Conservation (phyloP, 2,888 invertebrate species). For the Drosophila algonquin region DNA sequence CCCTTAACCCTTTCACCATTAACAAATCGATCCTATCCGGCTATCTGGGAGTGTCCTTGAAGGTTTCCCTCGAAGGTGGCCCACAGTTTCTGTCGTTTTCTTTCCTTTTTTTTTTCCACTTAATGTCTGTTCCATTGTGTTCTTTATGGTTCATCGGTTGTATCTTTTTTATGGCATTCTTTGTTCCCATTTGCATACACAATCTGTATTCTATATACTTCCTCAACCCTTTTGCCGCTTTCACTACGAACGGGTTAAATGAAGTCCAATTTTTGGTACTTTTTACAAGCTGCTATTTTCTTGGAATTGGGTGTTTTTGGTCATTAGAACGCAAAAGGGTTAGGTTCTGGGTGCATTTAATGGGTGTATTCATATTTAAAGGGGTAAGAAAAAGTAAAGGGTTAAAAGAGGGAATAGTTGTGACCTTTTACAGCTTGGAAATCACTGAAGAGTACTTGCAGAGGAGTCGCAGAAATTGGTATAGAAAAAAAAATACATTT, state of each 20-base stretch:
- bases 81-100: conserved; percentile 12
- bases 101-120: conserved; percentile 59
- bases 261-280: conserved; percentile 39
- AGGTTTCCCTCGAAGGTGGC: conserved; percentile 46
- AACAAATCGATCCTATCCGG: conserved; percentile 53
- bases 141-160: conserved; percentile 70
- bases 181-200: conserved; percentile 54
- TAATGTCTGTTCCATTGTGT: conserved; percentile 67
- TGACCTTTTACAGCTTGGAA: neutral
- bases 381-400: conserved; percentile 21
- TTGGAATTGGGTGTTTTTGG: conserved; percentile 37
- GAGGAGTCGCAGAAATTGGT: neutral
- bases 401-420: conserved; percentile 1
- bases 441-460: conserved; percentile 6
- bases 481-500: neutral
- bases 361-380: conserved; percentile 19
- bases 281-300: conserved; percentile 65
- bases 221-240: conserved; percentile 66
- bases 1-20: conserved; percentile 74
- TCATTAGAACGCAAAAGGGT: conserved; percentile 54
- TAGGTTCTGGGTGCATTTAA: conserved; percentile 45
- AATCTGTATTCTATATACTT: conserved; percentile 43
- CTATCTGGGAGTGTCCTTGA: conserved; percentile 55
- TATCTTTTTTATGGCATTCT: conserved; percentile 66
- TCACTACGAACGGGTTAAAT: conserved; percentile 64